Evolutionary conservation across 2,888 invertebrate species (phyloP).

Genomic region (Pseudococcus jackbeardsleyi): DNA sequence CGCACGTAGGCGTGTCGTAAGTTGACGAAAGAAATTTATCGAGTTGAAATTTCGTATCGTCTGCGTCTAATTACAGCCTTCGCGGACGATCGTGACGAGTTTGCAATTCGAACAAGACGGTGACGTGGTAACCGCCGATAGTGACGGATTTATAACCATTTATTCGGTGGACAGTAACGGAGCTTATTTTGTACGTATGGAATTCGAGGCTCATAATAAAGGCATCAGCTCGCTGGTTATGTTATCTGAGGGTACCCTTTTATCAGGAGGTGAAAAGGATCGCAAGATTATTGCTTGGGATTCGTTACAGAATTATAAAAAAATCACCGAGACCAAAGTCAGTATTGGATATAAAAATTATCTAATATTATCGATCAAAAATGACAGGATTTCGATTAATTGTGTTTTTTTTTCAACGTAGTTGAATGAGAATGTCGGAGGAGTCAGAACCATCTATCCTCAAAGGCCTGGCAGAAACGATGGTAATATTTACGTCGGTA

Average conservation of each 20-base stretch:
- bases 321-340: constrained; percentile 90
- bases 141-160: constrained; percentile 90
- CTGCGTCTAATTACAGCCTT: constrained; percentile 74
- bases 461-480: constrained; percentile 89
- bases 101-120: constrained; percentile 92
- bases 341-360: not conserved
- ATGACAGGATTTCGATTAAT: not conserved
- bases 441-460: constrained; percentile 89
- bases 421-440: constrained; percentile 90
- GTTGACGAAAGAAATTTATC: constrained; percentile 10
- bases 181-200: constrained; percentile 89
- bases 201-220: constrained; percentile 90
- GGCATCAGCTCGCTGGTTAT: constrained; percentile 89
- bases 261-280: constrained; percentile 92
- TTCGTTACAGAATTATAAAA: constrained; percentile 88
- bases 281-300: constrained; percentile 94
- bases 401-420: constrained; percentile 69
- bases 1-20: not conserved
- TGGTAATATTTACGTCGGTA: constrained; percentile 92
- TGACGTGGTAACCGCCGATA: constrained; percentile 92
- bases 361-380: not conserved
- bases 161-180: constrained; percentile 92
- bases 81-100: constrained; percentile 86
- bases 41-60: not conserved
- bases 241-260: constrained; percentile 89